phyloP scores from a whole-genome alignment of 2,797 vertebrate genomes.

The Valencia hispanica region DNA sequence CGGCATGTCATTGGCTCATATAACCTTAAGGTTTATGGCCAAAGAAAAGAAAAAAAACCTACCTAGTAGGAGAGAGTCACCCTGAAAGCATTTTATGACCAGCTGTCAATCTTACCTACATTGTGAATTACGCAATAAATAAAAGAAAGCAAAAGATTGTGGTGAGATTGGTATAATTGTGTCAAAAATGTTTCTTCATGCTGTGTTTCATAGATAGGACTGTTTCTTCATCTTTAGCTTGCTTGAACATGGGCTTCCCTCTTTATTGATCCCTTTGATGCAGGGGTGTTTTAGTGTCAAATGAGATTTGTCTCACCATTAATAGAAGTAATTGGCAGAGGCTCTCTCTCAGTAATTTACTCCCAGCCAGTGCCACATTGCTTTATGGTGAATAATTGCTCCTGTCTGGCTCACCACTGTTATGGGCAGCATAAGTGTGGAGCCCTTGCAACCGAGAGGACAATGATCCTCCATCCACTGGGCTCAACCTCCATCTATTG shows the following conservation, averaged over 20 bases:
- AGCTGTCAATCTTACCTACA: slow-evolving; percentile 25
- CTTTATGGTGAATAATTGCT: slow-evolving; percentile 78
- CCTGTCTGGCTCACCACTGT: slow-evolving; percentile 69
- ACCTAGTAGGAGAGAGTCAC: slow-evolving; percentile 14
- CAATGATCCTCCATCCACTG: slow-evolving; percentile 35
- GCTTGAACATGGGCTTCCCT: slow-evolving; percentile 51
- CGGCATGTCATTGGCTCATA: slow-evolving; percentile 38
- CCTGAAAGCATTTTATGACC: background rate
- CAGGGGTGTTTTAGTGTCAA: slow-evolving; percentile 71
- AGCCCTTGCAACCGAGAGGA: slow-evolving; percentile 48
- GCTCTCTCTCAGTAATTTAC: slow-evolving; percentile 74
- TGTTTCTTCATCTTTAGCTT: slow-evolving; percentile 51
- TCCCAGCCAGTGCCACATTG: slow-evolving; percentile 59
- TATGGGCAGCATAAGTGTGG: slow-evolving; percentile 48
- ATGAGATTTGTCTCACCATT: slow-evolving; percentile 78
- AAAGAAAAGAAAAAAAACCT: slow-evolving; percentile 19
- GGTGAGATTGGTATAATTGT: slow-evolving; percentile 19
- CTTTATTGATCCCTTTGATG: slow-evolving; percentile 71
- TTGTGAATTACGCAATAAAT: slow-evolving; percentile 30
- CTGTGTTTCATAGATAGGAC: slow-evolving; percentile 43
- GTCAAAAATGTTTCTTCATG: slow-evolving; percentile 32
- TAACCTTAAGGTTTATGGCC: slow-evolving; percentile 20
- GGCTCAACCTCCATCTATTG: slow-evolving; percentile 29
- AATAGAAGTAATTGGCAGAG: slow-evolving; percentile 74
- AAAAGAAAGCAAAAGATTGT: slow-evolving; percentile 26